Conservation (phyloP, 2,113 vertebrate species). For the Ammospiza nelsoni region DNA sequence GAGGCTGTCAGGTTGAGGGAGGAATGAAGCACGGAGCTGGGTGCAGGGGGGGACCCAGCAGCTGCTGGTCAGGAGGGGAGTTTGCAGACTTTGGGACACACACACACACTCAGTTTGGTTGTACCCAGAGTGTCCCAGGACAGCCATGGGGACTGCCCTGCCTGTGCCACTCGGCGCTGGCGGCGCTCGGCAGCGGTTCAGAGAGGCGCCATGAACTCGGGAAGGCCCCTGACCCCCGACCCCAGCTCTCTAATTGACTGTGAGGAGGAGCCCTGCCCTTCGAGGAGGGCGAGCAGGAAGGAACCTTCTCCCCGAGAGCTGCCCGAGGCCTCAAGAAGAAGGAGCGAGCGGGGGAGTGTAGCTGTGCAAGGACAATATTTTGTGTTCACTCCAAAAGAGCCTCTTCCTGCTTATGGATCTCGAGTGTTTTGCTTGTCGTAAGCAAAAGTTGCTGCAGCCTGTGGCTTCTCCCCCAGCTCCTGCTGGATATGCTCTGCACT, state of each 20-base stretch:
- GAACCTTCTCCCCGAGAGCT: background rate
- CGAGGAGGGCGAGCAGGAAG: background rate
- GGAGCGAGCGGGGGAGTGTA: background rate
- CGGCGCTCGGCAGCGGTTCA: accelerated
- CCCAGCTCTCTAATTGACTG: background rate
- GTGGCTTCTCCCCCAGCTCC: background rate
- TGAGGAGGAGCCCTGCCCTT: background rate
- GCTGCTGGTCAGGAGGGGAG: background rate
- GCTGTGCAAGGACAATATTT: conserved; percentile 24
- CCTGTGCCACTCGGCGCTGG: accelerated
- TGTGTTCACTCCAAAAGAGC: background rate
- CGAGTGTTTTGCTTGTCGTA: background rate
- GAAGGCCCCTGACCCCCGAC: conserved; percentile 39
- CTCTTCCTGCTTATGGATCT: conserved; percentile 9
- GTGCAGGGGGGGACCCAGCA: accelerated
- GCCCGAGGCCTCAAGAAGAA: background rate
- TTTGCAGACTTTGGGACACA: background rate
- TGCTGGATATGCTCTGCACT: accelerated
- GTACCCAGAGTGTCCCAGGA: background rate
- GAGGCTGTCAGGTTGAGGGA: background rate
- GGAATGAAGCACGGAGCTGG: background rate
- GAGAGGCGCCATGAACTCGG: background rate
- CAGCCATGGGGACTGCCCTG: accelerated
- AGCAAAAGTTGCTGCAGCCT: background rate
- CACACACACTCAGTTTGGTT: too few species aligned